Base-by-base conservation (phyloP, 2,888 invertebrate species). In the Rhimphoctona megacephalus region DNA sequence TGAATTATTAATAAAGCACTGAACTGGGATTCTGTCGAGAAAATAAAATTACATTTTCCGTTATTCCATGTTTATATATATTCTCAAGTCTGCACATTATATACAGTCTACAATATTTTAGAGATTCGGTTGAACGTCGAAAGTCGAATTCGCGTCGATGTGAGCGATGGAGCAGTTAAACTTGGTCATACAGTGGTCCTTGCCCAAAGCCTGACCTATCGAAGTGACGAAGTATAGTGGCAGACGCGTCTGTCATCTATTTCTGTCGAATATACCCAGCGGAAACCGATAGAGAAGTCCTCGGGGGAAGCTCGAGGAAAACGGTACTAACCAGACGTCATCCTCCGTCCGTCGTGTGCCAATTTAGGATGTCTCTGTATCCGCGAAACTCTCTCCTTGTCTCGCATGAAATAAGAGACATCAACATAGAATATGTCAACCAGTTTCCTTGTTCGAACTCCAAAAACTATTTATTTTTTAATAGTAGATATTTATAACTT, bases 261-360 rank as follows among this genome's bases (percentile, higher is more conserved):
- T 74, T 72, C 77, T 77, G 61, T 70, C 61, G 61, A 61, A 61
- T 66, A 49, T 70, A 61, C n/a, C 17, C 61, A 74, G 46, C 70
- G 61, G 77, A 80, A 80, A 70, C 46, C 67, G 80, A 84, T 76
- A 64, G 69, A 66, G 52, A 46, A 67, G 73, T 80, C 80, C 73
- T 70, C 73, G 61, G 57, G 82, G 79, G 74, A 49, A 39, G 46
- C 80, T 84, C 74, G 69, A 74, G 74, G 80, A 84, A 80, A 69
- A 61, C 57, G 49, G 36, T 9, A 52, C 64, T 84, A 66, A 49
- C 72, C 82, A 70, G 82, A 77, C 81, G 52, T 72, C 69, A 80
- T 80, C 74, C 80, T 19, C 39, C n/a, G 61, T 39, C 57, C 49
- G 52, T 72, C 66, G 46, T 80, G 74, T 80, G 61, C 80, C 80